phyloP scores from a whole-genome alignment of 2,113 vertebrate genomes.

The Megalops atlanticus region DNA sequence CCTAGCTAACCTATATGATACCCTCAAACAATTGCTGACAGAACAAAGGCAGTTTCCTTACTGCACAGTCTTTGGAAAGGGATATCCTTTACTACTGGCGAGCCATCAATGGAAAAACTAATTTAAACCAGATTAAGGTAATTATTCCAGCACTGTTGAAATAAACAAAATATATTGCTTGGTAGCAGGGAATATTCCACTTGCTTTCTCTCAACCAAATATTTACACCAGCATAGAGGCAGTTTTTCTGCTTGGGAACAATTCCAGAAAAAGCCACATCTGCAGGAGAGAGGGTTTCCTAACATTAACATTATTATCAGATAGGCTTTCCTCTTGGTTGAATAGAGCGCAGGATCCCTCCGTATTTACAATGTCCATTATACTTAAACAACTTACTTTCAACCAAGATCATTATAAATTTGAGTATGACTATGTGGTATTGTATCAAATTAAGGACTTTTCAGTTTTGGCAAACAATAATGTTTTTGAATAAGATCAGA shows the following conservation, averaged over 20 bases:
- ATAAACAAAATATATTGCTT: conserved; percentile 25
- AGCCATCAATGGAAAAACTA: conserved; percentile 30
- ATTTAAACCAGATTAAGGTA: conserved; percentile 25
- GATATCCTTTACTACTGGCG: not conserved
- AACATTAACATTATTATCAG: not conserved
- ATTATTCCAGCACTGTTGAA: conserved; percentile 22
- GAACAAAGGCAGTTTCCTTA: not conserved
- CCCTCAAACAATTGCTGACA: not conserved
- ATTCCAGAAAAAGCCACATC: not conserved
- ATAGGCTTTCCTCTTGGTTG: not conserved
- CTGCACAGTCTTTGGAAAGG: not conserved
- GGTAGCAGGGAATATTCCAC: conserved; percentile 26
- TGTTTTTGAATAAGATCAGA: not conserved
- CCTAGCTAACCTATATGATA: not conserved
- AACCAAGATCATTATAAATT: not conserved
- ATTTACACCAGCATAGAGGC: conserved; percentile 1
- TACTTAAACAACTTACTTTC: not conserved
- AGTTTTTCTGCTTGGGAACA: not conserved
- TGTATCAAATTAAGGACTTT: not conserved
- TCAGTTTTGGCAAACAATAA: not conserved
- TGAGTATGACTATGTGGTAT: not conserved
- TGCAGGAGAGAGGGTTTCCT: not conserved
- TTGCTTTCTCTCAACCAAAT: not conserved
- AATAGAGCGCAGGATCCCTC: not conserved
- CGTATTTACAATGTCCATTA: not conserved